Conservation (phyloP, 2,113 vertebrate genomes). For the Scolopax mira region DNA sequence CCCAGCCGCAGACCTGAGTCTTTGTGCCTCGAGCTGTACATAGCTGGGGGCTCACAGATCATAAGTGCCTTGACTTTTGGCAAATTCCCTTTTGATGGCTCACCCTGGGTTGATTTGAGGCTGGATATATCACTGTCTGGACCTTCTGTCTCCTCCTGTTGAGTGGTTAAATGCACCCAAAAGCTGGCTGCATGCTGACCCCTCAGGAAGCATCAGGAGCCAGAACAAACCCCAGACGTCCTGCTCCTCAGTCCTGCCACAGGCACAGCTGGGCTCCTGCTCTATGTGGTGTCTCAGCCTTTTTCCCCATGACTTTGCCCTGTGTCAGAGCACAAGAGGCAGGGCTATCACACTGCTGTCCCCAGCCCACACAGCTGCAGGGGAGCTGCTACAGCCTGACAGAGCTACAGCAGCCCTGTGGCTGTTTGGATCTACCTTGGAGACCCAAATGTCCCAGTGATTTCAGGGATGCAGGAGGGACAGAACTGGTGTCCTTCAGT, state of each 20-base stretch:
- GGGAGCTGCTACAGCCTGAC: neutral
- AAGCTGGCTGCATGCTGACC: neutral
- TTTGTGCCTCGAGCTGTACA: rapidly evolving
- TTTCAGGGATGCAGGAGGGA: neutral
- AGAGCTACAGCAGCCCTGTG: neutral
- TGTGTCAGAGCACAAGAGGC: neutral
- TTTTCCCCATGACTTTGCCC: neutral
- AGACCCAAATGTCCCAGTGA: neutral
- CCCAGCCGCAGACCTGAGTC: neutral
- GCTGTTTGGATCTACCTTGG: neutral
- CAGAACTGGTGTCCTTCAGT: neutral
- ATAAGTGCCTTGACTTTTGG: neutral
- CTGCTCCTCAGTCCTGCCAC: neutral
- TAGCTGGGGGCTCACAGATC: neutral
- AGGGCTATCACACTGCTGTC: rapidly evolving
- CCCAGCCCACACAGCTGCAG: neutral
- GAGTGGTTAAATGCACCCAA: neutral
- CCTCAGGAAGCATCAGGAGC: neutral
- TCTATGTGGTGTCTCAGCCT: rapidly evolving
- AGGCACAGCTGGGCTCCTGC: neutral
- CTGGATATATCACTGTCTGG: conserved; percentile 2
- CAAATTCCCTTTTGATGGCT: conserved; percentile 22
- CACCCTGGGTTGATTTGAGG: neutral
- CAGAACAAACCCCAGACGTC: neutral
- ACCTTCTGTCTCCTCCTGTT: neutral